Conservation (phyloP, 2,888 invertebrate genomes). For the Cephus runcator region DNA sequence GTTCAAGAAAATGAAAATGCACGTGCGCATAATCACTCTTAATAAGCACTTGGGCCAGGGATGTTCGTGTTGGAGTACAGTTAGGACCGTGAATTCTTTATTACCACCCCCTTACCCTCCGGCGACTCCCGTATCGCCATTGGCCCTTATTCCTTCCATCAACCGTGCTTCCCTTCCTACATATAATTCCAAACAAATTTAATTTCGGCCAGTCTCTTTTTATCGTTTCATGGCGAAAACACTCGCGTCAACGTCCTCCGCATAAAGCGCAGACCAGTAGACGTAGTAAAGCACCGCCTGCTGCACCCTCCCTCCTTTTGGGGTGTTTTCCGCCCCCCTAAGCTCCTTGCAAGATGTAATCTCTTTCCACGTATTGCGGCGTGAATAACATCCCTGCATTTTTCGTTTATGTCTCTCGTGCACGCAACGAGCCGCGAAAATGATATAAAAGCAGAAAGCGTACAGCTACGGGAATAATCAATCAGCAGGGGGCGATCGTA, state of each 20-base stretch:
- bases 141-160: background rate
- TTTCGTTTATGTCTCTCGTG: conserved; percentile 23
- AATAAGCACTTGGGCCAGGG: conserved; percentile 29
- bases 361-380: conserved; percentile 21
- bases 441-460: background rate
- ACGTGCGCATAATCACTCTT: conserved; percentile 34
- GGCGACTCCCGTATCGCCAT: background rate
- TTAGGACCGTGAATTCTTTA: conserved; percentile 31
- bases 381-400: conserved; percentile 32
- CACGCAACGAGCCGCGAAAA: conserved; percentile 23
- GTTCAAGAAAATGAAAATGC: conserved; percentile 29
- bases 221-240: background rate
- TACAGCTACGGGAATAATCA: background rate
- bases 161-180: conserved; percentile 17
- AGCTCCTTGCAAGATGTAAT: conserved; percentile 15
- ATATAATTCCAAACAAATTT: conserved; percentile 36
- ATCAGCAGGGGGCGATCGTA: background rate
- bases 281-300: background rate
- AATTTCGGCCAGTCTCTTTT: conserved; percentile 23
- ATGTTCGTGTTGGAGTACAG: conserved; percentile 31
- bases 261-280: background rate
- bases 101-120: conserved; percentile 1
- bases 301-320: background rate
- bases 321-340: background rate
- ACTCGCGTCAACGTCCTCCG: background rate